phyloP scores from a whole-genome alignment of 2,888 invertebrate species.

The Apomyelois bistriatella region DNA sequence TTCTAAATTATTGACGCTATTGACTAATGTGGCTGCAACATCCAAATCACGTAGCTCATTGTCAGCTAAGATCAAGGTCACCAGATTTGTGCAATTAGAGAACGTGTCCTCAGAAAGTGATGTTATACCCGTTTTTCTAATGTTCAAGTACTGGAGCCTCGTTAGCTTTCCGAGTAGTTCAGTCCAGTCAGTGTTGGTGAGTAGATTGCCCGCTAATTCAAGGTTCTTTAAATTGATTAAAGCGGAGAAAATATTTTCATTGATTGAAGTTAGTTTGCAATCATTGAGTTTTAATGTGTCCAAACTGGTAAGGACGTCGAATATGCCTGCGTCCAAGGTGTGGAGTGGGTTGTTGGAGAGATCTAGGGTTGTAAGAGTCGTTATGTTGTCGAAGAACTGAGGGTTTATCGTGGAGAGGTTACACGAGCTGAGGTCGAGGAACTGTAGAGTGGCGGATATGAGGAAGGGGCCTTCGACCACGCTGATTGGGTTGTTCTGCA shows the following conservation, averaged over 20 bases:
- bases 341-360: slow-evolving; percentile 84
- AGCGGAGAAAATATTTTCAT: slow-evolving; percentile 77
- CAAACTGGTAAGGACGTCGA: slow-evolving; percentile 82
- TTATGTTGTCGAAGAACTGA: slow-evolving; percentile 83
- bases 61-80: slow-evolving; percentile 82
- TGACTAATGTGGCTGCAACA: slow-evolving; percentile 82
- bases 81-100: slow-evolving; percentile 82
- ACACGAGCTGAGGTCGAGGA: slow-evolving; percentile 84
- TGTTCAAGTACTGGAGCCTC: slow-evolving; percentile 82
- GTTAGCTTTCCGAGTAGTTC: slow-evolving; percentile 79
- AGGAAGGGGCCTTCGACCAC: slow-evolving; percentile 83
- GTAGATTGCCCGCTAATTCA: slow-evolving; percentile 81
- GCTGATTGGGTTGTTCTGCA: slow-evolving; percentile 83
- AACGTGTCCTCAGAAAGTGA: slow-evolving; percentile 83
- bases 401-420: slow-evolving; percentile 79
- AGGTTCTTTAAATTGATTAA: slow-evolving; percentile 82
- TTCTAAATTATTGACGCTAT: slow-evolving; percentile 82
- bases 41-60: slow-evolving; percentile 83
- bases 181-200: slow-evolving; percentile 81
- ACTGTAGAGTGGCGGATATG: slow-evolving; percentile 82
- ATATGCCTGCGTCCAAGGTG: slow-evolving; percentile 77
- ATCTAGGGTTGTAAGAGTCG: slow-evolving; percentile 84
- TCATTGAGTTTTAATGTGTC: slow-evolving; percentile 83
- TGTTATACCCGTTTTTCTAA: slow-evolving; percentile 80
- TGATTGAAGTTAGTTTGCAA: slow-evolving; percentile 81